A percentile compares a stretch with the other conserved stretches of the same genome.
Evolutionary conservation across 1,140 invertebrate species (phyloP).

Genomic region (Neodiprion lecontei): DNA sequence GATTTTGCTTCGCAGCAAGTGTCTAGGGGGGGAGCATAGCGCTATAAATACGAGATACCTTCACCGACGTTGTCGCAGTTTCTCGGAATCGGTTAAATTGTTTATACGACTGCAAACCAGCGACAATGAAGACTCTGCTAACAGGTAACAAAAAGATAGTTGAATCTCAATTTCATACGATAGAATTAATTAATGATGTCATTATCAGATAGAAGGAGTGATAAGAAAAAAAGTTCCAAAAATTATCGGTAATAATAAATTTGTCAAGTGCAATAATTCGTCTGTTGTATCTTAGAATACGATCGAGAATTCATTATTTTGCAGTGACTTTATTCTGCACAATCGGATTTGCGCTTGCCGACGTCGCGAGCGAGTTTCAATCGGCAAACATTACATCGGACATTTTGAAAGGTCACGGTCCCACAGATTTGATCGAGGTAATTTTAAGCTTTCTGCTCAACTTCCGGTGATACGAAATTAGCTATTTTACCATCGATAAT

Average conservation of each 20-base stretch:
- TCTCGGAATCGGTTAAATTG: not conserved
- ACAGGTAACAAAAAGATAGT: conserved; percentile 28
- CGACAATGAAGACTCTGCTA: conserved; percentile 37
- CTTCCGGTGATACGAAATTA: not conserved
- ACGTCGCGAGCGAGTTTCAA: conserved; percentile 50
- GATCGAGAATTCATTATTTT: conserved; percentile 12
- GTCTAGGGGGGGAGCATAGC: too few species aligned
- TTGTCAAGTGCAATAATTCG: too few species aligned
- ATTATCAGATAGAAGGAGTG: not conserved
- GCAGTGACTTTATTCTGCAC: conserved; percentile 44
- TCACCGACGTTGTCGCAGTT: conserved; percentile 4
- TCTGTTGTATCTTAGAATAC: too few species aligned
- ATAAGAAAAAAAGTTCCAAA: not conserved
- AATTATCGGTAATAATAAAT: not conserved
- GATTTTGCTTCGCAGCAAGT: too few species aligned
- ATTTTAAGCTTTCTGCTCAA: not conserved
- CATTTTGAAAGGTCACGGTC: conserved; percentile 54
- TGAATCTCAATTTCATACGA: not conserved
- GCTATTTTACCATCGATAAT: conserved; percentile 10
- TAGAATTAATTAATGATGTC: not conserved
- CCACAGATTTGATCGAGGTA: conserved; percentile 57
- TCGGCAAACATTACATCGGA: conserved; percentile 61
- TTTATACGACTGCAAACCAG: not conserved
- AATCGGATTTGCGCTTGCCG: conserved; percentile 34
- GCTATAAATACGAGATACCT: not conserved